A percentile compares a stretch with the other conserved stretches of the same genome.
phyloP scores from a whole-genome alignment of 2,888 invertebrate genomes.

The Drosophila ustulata region DNA sequence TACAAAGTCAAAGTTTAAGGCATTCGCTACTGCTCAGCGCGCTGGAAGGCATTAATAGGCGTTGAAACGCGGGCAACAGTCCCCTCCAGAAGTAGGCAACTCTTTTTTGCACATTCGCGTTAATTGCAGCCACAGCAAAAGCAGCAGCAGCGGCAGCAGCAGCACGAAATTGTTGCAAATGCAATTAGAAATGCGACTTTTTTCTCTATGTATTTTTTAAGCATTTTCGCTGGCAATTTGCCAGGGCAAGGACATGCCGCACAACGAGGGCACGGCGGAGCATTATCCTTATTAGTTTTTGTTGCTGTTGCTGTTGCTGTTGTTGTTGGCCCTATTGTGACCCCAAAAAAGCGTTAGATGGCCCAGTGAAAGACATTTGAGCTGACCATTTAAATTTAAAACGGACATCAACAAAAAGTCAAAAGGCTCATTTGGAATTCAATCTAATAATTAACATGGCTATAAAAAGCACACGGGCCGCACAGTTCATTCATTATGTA shows the following conservation, averaged over 20 bases:
- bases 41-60: conserved; percentile 5
- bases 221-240: conserved; percentile 13
- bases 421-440: conserved; percentile 69
- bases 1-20: conserved; percentile 35
- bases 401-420: conserved; percentile 27
- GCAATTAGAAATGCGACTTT: conserved; percentile 60
- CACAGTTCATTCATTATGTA: conserved; percentile 74
- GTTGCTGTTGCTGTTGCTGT: conserved; percentile 15
- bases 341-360: conserved; percentile 32
- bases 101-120: conserved; percentile 38
- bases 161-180: conserved; percentile 58
- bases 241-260: conserved; percentile 25
- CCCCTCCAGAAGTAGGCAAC: conserved; percentile 22
- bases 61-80: conserved; percentile 11
- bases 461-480: conserved; percentile 72
- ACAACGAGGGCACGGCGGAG: conserved; percentile 3
- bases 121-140: conserved; percentile 54
- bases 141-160: conserved; percentile 18
- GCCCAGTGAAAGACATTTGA: conserved; percentile 27
- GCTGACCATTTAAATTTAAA: conserved; percentile 53
- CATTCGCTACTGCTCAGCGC: conserved; percentile 12
- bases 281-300: conserved; percentile 67
- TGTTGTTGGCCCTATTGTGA: conserved; percentile 32
- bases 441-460: conserved; percentile 79
- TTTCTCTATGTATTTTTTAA: conserved; percentile 9